These are phyloP conservation scores for Rhamnusium bicolor DNA, from an alignment of 2,888 invertebrate species.

Conservation along the genomic window DNA sequence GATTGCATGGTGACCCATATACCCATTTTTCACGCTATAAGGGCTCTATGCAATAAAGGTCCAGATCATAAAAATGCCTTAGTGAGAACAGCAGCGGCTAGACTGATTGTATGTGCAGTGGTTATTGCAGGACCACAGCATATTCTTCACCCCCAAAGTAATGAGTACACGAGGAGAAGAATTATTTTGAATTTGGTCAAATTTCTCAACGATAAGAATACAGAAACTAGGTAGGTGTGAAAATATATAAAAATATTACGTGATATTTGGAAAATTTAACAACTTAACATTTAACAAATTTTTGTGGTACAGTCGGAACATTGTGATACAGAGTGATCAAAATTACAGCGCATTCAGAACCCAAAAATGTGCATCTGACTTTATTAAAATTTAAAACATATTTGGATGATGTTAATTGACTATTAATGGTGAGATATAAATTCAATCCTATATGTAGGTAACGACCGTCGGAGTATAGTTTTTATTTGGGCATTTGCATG, in stretches of 20 bases:
- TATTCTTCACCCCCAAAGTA: conserved; percentile 73
- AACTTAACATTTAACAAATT: too few relatives aligned
- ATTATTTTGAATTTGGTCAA: conserved; percentile 71
- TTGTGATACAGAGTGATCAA: too few relatives aligned
- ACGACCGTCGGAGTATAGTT: too few relatives aligned
- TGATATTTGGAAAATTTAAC: too few relatives aligned
- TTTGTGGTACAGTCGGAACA: too few relatives aligned
- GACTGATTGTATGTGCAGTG: conserved; percentile 77
- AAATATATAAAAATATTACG: not conserved
- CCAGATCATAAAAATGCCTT: conserved; percentile 78
- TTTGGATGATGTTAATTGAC: too few relatives aligned
- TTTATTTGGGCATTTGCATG: too few relatives aligned
- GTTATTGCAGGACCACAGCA: conserved; percentile 77
- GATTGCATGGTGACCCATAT: conserved; percentile 80
- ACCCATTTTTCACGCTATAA: conserved; percentile 74
- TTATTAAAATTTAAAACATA: too few relatives aligned
- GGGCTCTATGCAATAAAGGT: conserved; percentile 72
- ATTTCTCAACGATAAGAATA: conserved; percentile 74
- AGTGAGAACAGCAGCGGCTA: conserved; percentile 79
- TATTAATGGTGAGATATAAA: too few relatives aligned
- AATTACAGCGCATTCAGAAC: too few relatives aligned
- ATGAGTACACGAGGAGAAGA: conserved; percentile 72
- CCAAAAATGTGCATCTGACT: too few relatives aligned
- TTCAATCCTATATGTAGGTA: too few relatives aligned
- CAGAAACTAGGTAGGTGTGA: conserved; percentile 70